These are phyloP conservation scores for Yponomeuta malinellus DNA, from an alignment of 2,888 invertebrate species.

Conservation along the genomic window DNA sequence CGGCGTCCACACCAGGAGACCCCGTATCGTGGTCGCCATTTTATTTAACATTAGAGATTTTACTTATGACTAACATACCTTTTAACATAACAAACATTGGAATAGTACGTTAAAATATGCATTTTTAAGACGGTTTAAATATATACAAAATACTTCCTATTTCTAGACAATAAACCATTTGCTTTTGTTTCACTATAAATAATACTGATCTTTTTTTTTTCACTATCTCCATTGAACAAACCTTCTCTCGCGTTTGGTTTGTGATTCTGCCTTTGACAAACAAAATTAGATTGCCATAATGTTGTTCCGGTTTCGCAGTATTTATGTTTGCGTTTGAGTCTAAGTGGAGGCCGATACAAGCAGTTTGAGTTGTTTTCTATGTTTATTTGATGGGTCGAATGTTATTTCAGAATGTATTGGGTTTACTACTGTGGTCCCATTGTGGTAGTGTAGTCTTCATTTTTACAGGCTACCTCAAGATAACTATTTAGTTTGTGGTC, in stretches of 20 bases:
- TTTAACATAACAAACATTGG: no score
- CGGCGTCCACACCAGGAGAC: no score
- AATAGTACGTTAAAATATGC: no score
- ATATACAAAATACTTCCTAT: no score
- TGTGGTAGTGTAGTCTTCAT: not conserved
- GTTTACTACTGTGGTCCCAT: not conserved
- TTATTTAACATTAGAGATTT: no score
- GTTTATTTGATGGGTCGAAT: constrained; percentile 12
- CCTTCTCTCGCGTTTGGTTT: not conserved
- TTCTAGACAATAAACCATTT: not conserved
- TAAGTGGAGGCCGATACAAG: constrained; percentile 7
- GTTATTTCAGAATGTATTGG: not conserved
- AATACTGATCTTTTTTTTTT: not conserved
- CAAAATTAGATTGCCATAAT: constrained; percentile 68
- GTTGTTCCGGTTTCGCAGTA: constrained; percentile 62
- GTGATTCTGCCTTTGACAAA: constrained; percentile 52
- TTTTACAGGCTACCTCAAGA: not conserved
- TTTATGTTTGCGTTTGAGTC: constrained; percentile 17
- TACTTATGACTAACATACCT: no score
- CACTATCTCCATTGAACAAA: not conserved
- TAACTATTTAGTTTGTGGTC: no score
- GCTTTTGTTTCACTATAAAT: not conserved
- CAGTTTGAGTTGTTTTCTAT: constrained; percentile 11
- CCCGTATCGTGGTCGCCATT: no score
- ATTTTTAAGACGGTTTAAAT: no score